These are phyloP conservation scores for Dryobates pubescens DNA, from an alignment of 2,797 vertebrate genomes.

Conservation along the genomic window DNA sequence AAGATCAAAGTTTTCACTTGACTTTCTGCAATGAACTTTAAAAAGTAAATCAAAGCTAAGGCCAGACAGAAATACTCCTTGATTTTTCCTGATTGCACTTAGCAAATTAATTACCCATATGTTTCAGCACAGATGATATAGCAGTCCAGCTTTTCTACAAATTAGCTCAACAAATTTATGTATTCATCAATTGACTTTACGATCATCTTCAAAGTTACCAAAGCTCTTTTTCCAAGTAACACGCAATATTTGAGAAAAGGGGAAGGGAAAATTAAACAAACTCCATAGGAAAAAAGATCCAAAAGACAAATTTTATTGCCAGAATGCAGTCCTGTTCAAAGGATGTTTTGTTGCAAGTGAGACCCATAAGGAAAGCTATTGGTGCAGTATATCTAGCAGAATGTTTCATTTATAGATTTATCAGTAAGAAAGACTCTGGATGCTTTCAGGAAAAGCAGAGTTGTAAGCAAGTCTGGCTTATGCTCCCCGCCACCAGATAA, in stretches of 20 bases:
- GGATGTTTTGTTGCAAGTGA: not conserved
- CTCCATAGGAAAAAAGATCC: not conserved
- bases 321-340: not conserved
- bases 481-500: not conserved
- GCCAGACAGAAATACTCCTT: not conserved
- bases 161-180: not conserved
- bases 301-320: not conserved
- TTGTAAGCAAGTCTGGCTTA: not conserved
- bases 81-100: not conserved
- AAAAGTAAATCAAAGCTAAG: slow-evolving; percentile 2
- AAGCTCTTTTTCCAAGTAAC: not conserved
- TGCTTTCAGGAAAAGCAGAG: not conserved
- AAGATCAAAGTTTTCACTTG: not conserved
- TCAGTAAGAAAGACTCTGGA: not conserved
- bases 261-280: not conserved
- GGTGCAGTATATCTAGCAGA: not conserved
- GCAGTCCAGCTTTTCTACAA: not conserved
- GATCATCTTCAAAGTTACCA: not conserved
- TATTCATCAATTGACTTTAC: not conserved
- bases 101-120: not conserved
- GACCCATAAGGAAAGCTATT: not conserved
- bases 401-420: not conserved
- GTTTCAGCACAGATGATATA: not conserved
- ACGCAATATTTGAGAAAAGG: not conserved
- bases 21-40: not conserved